Base-by-base conservation (phyloP, 2,797 vertebrate species). In the Chromobotia macracanthus region DNA sequence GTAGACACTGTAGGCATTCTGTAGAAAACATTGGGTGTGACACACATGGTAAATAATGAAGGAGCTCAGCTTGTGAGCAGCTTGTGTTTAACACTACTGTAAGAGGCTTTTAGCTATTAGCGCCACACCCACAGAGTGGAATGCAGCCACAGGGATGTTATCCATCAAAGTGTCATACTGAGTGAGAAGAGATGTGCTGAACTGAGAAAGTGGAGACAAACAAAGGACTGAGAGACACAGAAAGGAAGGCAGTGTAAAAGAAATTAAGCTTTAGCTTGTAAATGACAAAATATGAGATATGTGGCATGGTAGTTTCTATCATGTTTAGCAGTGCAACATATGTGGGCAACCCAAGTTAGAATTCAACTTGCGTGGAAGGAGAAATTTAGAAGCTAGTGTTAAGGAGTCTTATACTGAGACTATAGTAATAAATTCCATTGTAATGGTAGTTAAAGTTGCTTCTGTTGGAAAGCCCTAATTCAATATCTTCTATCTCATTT, bases 31-130 rank as follows among this genome's bases (percentile, higher is more conserved):
- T 5, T 31, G 31, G 31, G 31, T 31, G 31, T 23, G 28, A 63
- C 2, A 35, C 61, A 66, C 56, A 8, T 25, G 18, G 18, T 35
- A 63, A 56, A 79, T 72, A 66, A 72, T 53, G 48, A 46, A 63
- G 65, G 51, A 58, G n/a, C 35, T 60, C 70, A 28, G n/a, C n/a
- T n/a, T n/a, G 58, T 19, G 31, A 56, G 25, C 51, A 18, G 48
- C n/a, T 18, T 51, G 48, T 28, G 25, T 19, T 38, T 44, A 15
- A n/a, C 7, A 11, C 19, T 1, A 11, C 41, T 41, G 28, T 19
- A 64, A 53, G 10, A 10, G 1, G 48, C 35, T 9, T 72, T 31
- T 9, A 21, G 28, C 25, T 71, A 19, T 35, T 3, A 13, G 69
- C 6, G 48, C 51, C 6, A 31, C 18, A 16, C 38, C 25, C 25